Evolutionary conservation across 1,140 invertebrate genomes (phyloP).

Genomic region (Eriocheir sinensis): DNA sequence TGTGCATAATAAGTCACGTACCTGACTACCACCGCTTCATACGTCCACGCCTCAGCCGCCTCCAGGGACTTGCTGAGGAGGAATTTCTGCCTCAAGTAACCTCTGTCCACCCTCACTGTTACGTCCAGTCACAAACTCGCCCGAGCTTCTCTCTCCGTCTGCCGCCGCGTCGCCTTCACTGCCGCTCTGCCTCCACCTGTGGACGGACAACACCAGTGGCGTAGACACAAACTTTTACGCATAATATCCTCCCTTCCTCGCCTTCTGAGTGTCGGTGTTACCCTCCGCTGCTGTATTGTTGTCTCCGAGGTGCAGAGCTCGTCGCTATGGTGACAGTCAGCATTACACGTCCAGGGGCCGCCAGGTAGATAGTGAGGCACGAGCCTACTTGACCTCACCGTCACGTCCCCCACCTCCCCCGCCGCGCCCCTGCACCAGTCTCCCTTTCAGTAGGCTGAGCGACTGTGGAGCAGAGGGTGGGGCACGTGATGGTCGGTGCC

Average conservation of each 20-base stretch:
- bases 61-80: conserved; percentile 39
- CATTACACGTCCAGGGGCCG: neutral
- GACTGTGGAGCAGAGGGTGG: neutral
- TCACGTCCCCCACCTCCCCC: neutral
- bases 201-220: conserved; percentile 21
- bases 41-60: conserved; percentile 62
- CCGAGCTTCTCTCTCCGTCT: conserved; percentile 72
- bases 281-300: neutral
- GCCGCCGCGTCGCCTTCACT: conserved; percentile 52
- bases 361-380: neutral
- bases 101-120: conserved; percentile 60
- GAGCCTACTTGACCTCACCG: too few species aligned
- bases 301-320: neutral
- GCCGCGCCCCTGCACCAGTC: neutral
- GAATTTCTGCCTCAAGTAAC: conserved; percentile 48
- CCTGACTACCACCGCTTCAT: conserved; percentile 53
- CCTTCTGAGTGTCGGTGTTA: neutral
- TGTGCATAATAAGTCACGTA: conserved; percentile 62
- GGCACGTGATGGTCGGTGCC: conserved; percentile 64
- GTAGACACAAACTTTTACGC: conserved; percentile 14
- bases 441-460: neutral
- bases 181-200: neutral
- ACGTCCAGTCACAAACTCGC: conserved; percentile 64
- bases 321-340: neutral
- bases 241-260: neutral